Evolutionary conservation across 2,888 invertebrate species (phyloP).

Genomic region (Hirtodrosophila confusa): DNA sequence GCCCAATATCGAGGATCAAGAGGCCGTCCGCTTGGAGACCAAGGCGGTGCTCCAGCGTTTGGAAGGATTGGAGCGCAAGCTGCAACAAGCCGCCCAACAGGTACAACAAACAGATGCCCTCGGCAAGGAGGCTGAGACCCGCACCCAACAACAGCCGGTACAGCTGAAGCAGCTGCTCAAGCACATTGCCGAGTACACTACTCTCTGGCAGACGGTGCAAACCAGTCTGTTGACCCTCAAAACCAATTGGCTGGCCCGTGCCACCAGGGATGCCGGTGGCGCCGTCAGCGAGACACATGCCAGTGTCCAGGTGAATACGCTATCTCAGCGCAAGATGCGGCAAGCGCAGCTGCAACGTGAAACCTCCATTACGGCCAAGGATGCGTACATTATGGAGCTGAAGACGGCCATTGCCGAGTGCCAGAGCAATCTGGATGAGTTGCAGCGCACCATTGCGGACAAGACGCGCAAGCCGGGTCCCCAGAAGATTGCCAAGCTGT

Average conservation of each 20-base stretch:
- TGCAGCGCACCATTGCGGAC: constrained; percentile 87
- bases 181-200: constrained; percentile 88
- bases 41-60: constrained; percentile 74
- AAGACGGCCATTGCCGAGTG: constrained; percentile 90
- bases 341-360: constrained; percentile 85
- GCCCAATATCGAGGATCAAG: constrained; percentile 86
- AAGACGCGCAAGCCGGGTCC: constrained; percentile 87
- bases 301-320: constrained; percentile 92
- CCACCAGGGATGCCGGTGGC: constrained; percentile 85
- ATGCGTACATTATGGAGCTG: constrained; percentile 92
- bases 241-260: constrained; percentile 81
- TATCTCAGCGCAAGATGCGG: constrained; percentile 85
- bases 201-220: constrained; percentile 87
- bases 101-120: constrained; percentile 87
- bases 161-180: constrained; percentile 86
- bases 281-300: constrained; percentile 85
- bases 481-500: constrained; percentile 90
- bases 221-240: constrained; percentile 85
- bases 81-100: constrained; percentile 85
- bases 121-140: constrained; percentile 86
- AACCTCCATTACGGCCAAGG: constrained; percentile 91
- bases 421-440: constrained; percentile 87
- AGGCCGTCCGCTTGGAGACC: constrained; percentile 57
- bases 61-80: constrained; percentile 85
- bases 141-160: constrained; percentile 85